Evolutionary conservation across 1,140 invertebrate species (phyloP), one percentile per base, ranked within the genome.

Genomic region (Caenorhabditis briggsae): DNA sequence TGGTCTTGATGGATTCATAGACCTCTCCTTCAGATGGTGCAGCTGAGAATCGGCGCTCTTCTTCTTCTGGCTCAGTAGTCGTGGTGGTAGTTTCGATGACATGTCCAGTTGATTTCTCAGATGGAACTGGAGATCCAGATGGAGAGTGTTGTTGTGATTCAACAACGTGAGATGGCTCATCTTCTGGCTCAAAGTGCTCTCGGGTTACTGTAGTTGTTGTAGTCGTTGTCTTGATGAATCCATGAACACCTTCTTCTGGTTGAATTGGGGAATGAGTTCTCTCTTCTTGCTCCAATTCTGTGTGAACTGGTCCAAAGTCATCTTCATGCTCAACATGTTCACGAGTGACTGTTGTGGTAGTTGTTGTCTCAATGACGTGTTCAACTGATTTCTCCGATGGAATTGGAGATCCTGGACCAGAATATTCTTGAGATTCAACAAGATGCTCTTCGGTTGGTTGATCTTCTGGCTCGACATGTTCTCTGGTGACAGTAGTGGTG

Each of bases 401-500:
- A 23, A 64, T n/a, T 50, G 59, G 46, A 16, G 83, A 84, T 20
- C 43, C 83, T 14, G 55, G 18, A 61, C 33, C 6, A 6, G 33
- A 61, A 48, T 59, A 61, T 5, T 78, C 46, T 25, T 78, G 70
- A 41, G 83, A 61, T 50, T 65, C 83, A 18, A 48, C 46, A 50
- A 50, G 6, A 53, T 78, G 70, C 20, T n/a, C 2, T 56, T 53
- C 9, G 16, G 82, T 58, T 46, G 82, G 55, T 20, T 46, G 23
- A 1, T 82, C 53, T 70, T 86, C 85, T 82, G 70, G 70, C 8
- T 84, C 83, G 8, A 48, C 25, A 23, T 61, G 56, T n/a, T 84
- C 83, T 20, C 59, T 14, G 20, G 43, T 65, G 18, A 50, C n/a
- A 1, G 33, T 64, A 2, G 58, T 61, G 0, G 59, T 59, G n/a